These are phyloP conservation scores for Acanthosepion esculentum DNA, from an alignment of 2,888 invertebrate species.

Conservation along the genomic window DNA sequence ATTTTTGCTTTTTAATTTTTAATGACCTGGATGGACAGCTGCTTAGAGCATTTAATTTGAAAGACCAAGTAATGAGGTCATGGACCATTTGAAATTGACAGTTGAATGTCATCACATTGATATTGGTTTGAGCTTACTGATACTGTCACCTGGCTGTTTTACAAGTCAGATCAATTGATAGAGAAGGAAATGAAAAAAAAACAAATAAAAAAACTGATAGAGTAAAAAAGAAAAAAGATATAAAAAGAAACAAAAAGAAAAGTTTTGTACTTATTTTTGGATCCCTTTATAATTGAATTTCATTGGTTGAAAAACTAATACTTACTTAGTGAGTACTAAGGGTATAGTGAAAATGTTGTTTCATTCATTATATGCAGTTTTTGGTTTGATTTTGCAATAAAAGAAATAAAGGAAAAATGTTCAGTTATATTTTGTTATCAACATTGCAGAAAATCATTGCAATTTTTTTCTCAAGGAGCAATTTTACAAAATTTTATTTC, in stretches of 20 bases:
- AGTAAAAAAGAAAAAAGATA: neutral
- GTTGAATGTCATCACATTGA: neutral
- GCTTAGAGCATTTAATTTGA: neutral
- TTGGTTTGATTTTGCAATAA: neutral
- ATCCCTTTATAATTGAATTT: neutral
- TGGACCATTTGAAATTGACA: neutral
- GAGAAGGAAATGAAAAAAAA: neutral
- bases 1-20: neutral
- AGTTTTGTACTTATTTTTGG: neutral
- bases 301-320: neutral
- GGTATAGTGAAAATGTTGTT: neutral
- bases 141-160: neutral
- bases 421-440: neutral
- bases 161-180: neutral
- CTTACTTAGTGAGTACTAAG: neutral
- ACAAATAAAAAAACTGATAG: neutral
- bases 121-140: neutral
- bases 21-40: neutral
- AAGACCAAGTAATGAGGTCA: neutral
- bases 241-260: neutral
- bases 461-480: no score
- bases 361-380: neutral
- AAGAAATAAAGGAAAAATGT: neutral
- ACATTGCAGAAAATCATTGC: no score
- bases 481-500: no score